Conservation (phyloP, 2,797 vertebrate species). For the Argyrosomus regius region DNA sequence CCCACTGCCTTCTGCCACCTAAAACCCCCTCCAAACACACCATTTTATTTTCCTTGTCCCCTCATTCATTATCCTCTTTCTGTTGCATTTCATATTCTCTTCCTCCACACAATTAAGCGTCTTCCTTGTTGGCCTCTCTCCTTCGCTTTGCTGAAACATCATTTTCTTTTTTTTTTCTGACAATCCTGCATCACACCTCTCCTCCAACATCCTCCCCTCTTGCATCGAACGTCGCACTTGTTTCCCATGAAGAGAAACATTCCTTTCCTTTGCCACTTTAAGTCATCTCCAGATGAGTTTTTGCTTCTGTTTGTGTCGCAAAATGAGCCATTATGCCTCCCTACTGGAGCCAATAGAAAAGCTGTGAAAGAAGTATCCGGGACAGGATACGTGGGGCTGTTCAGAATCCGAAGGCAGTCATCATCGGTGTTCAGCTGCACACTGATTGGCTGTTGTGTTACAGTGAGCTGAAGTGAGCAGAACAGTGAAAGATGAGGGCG, state of each 20-base stretch:
- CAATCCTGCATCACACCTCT: not conserved
- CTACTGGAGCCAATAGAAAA: constrained; percentile 74
- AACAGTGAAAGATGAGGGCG: constrained; percentile 49
- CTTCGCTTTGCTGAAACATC: constrained; percentile 11
- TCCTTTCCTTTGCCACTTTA: constrained; percentile 30
- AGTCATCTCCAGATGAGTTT: constrained; percentile 50
- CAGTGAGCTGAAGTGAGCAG: constrained; percentile 47
- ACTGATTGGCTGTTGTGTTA: constrained; percentile 71
- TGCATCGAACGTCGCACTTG: constrained; percentile 22
- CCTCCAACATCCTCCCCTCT: not conserved
- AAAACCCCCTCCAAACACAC: constrained; percentile 24
- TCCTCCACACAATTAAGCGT: constrained; percentile 1
- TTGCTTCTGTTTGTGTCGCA: constrained; percentile 51
- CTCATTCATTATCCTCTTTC: constrained; percentile 1
- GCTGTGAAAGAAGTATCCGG: constrained; percentile 68
- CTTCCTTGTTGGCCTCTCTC: constrained; percentile 4
- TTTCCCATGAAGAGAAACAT: constrained; percentile 35
- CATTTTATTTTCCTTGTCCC: not conserved
- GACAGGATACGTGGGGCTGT: constrained; percentile 52
- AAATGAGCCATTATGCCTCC: constrained; percentile 73
- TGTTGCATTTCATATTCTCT: not conserved
- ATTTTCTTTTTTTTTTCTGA: constrained; percentile 2
- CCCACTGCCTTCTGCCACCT: constrained; percentile 65
- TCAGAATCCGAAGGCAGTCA: constrained; percentile 44
- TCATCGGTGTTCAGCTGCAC: constrained; percentile 52